phyloP scores from a whole-genome alignment of 2,797 vertebrate genomes.

The Enteromius argenteus region DNA sequence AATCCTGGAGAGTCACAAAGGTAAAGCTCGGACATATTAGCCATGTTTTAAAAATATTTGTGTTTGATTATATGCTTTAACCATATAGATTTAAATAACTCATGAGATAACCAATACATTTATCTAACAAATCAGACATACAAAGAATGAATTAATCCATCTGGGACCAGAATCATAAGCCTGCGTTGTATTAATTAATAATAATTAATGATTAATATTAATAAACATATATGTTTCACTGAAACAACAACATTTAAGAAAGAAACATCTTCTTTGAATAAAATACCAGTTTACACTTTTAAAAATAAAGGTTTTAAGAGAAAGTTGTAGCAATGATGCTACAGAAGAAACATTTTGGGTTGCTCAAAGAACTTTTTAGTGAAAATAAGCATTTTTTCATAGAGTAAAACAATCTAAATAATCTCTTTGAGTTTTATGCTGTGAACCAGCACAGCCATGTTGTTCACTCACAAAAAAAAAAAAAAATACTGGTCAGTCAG shows the following conservation, averaged over 20 bases:
- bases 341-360: not conserved
- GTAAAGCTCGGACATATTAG: conserved; percentile 28
- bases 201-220: too few species aligned
- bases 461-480: not conserved
- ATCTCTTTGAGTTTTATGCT: not conserved
- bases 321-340: not conserved
- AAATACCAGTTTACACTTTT: not conserved
- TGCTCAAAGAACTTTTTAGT: not conserved
- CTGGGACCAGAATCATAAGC: not conserved
- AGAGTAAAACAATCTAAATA: not conserved
- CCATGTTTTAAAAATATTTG: too few species aligned
- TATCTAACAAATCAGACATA: not conserved
- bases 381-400: not conserved
- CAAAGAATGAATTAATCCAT: not conserved
- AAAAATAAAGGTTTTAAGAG: not conserved
- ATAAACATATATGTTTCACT: not conserved
- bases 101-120: not conserved
- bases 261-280: not conserved
- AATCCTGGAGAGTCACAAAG: conserved; percentile 23
- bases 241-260: not conserved
- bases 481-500: not conserved
- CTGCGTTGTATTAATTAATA: not conserved
- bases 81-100: not conserved
- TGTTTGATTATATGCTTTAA: not conserved
- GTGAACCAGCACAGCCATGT: not conserved